Base-by-base conservation (phyloP, 2,113 vertebrate species). In the Melanocharis versteri region DNA sequence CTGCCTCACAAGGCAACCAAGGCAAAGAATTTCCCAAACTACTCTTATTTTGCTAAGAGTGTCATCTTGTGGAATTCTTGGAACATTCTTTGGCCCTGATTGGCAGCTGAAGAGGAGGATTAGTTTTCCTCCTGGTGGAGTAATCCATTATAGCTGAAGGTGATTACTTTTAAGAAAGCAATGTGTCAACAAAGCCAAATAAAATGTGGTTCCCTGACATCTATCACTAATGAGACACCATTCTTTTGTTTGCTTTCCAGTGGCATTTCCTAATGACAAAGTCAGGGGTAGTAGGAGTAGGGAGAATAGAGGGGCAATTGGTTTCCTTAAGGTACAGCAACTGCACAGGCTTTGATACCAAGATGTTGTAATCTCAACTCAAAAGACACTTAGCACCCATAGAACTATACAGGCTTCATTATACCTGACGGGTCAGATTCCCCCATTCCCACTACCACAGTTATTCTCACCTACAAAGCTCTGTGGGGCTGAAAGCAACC, bases 41-140 rank as follows among this genome's bases (percentile, higher is more conserved):
- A 75, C 80, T 83, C 93, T 93, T 92, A 60, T 96, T 96, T 96
- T 96, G 95, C 90, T 92, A 87, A 94, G 85, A 93, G 92, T 95
- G 93, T 97, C 95, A 96, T 96, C 95, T 95, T 92, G 96, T 95
- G 92, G 92, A 95, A 92, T 93, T 96, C 88, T 83, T 90, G 85
- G 90, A 96, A 96, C 93, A 89, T 44, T 94, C 82, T 95, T 94
- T 0, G 0, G 42, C 53, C 35, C 83, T 94, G 92, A 97, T 81
- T 96, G 95, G 93, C 93, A 94, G 79, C 35, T 90, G 50, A 96
- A 90, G 94, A 83, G 68, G 58, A 88, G 89, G 92, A 95, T 90
- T 95, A 93, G 79, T 94, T 95, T 97, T 97, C 87, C 75, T 96
- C 60, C 87, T 92, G 60, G 64, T 90, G 82, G 64, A 96, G 60